Percentiles rank a stretch among this genome's conserved stretches.
These are phyloP conservation scores for Phengaris alcon DNA, from an alignment of 2,888 invertebrate species.

Conservation along the genomic window DNA sequence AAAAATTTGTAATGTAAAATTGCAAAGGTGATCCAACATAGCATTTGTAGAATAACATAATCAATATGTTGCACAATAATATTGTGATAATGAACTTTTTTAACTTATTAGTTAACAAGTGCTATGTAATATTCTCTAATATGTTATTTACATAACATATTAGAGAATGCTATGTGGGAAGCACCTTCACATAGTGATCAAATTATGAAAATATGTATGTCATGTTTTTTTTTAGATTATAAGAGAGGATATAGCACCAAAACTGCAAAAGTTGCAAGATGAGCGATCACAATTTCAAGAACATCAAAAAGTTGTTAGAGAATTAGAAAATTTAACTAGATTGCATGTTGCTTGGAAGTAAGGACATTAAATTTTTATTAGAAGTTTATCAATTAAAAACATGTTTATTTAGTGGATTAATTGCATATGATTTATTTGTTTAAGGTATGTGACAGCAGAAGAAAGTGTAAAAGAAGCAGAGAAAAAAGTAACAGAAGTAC, in stretches of 20 bases:
- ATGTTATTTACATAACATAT: too few species aligned
- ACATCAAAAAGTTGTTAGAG: slow-evolving; percentile 90
- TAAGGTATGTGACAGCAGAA: slow-evolving; percentile 72
- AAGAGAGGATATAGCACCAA: slow-evolving; percentile 93
- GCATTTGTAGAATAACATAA: too few species aligned
- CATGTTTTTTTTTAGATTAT: slow-evolving; percentile 34
- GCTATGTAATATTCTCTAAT: too few species aligned
- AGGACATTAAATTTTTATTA: slow-evolving; percentile 43
- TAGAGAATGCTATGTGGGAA: too few species aligned
- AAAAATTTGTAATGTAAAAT: too few species aligned
- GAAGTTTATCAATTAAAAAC: background rate
- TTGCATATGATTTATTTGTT: background rate
- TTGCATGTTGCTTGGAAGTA: slow-evolving; percentile 87
- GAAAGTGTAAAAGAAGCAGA: slow-evolving; percentile 76
- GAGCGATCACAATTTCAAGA: slow-evolving; percentile 92
- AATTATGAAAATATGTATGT: background rate
- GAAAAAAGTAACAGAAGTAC: slow-evolving; percentile 73
- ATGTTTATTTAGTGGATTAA: background rate
- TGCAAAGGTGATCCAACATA: too few species aligned
- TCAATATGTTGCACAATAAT: too few species aligned
- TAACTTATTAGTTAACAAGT: too few species aligned
- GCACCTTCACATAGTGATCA: too few species aligned
- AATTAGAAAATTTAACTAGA: slow-evolving; percentile 88
- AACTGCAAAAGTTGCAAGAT: slow-evolving; percentile 89
- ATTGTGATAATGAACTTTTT: too few species aligned